phyloP scores from a whole-genome alignment of 1,140 invertebrate genomes.

The Plectus sambesii region DNA sequence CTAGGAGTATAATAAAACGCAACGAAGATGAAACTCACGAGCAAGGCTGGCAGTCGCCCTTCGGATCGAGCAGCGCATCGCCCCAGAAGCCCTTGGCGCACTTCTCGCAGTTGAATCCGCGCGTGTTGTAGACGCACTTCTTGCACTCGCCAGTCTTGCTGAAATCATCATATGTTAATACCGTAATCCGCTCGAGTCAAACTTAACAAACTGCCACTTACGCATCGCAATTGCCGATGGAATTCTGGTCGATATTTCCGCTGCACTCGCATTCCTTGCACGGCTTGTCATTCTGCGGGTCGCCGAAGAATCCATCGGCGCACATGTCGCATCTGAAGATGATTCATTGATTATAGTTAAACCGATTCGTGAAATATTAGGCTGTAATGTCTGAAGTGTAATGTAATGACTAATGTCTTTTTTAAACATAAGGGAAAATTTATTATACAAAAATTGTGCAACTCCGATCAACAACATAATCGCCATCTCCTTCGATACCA shows the following conservation, averaged over 20 bases:
- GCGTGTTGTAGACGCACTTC: conserved; percentile 91
- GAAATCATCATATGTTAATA: conserved; percentile 14
- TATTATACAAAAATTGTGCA: too few relatives aligned
- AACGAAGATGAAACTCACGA: conserved; percentile 13
- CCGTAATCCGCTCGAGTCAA: conserved; percentile 5
- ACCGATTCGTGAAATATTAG: too few relatives aligned
- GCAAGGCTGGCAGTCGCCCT: conserved; percentile 25
- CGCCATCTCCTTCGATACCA: neutral
- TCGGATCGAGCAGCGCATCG: conserved; percentile 43
- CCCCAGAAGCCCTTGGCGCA: conserved; percentile 64
- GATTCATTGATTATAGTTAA: too few relatives aligned
- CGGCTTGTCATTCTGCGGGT: conserved; percentile 59
- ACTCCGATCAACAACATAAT: conserved; percentile 11
- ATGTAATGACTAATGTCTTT: too few relatives aligned
- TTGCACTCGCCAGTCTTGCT: conserved; percentile 80
- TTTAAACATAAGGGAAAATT: too few relatives aligned
- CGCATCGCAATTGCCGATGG: conserved; percentile 75
- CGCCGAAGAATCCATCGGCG: conserved; percentile 83
- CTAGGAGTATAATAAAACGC: too few relatives aligned
- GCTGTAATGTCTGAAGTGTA: too few relatives aligned
- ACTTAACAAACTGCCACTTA: neutral
- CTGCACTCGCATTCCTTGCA: conserved; percentile 84
- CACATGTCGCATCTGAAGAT: conserved; percentile 82
- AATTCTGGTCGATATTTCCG: conserved; percentile 83
- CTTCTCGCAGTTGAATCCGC: conserved; percentile 65